A percentile compares a stretch with the other conserved stretches of the same genome.
Conservation (phyloP, 2,113 vertebrate genomes). For the Pseudorhombus dupliciocellatus region DNA sequence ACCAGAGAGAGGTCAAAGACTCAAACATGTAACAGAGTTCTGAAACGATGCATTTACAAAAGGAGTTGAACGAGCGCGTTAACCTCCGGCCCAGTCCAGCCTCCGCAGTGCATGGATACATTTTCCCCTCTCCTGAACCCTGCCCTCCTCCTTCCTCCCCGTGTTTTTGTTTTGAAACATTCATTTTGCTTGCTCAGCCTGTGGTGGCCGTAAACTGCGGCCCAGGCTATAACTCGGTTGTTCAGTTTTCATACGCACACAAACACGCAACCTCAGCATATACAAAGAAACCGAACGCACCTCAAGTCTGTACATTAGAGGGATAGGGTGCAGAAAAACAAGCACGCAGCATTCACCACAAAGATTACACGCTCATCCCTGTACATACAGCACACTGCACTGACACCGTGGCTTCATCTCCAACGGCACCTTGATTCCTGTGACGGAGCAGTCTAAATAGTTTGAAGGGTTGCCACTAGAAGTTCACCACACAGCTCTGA, state of each 20-base stretch:
- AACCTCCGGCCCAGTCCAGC: slow-evolving; percentile 55
- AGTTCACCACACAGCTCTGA: slow-evolving; percentile 53
- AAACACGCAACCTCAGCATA: slow-evolving; percentile 84
- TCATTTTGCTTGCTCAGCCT: slow-evolving; percentile 90
- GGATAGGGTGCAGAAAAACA: slow-evolving; percentile 38
- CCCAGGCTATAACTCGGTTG: slow-evolving; percentile 53
- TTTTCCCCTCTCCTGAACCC: slow-evolving; percentile 73
- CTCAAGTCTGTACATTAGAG: slow-evolving; percentile 73
- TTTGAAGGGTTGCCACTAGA: slow-evolving; percentile 46
- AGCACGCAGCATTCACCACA: slow-evolving; percentile 73
- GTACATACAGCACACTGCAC: slow-evolving; percentile 79
- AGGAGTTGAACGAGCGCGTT: slow-evolving; percentile 82
- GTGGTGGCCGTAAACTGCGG: slow-evolving; percentile 74
- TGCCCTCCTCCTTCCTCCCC: slow-evolving; percentile 58
- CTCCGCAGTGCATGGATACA: slow-evolving; percentile 88
- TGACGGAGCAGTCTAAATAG: slow-evolving; percentile 41
- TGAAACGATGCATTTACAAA: slow-evolving; percentile 90
- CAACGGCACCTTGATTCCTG: slow-evolving; percentile 33
- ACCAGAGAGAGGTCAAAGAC: slow-evolving; percentile 74
- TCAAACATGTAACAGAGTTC: slow-evolving; percentile 86
- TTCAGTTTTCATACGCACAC: slow-evolving; percentile 73
- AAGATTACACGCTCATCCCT: slow-evolving; percentile 72
- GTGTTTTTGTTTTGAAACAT: slow-evolving; percentile 80
- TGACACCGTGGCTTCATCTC: slow-evolving; percentile 49
- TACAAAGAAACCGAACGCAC: slow-evolving; percentile 82